These are phyloP conservation scores for Anolis apletophallus DNA, from an alignment of 2,797 vertebrate species.

Conservation along the genomic window DNA sequence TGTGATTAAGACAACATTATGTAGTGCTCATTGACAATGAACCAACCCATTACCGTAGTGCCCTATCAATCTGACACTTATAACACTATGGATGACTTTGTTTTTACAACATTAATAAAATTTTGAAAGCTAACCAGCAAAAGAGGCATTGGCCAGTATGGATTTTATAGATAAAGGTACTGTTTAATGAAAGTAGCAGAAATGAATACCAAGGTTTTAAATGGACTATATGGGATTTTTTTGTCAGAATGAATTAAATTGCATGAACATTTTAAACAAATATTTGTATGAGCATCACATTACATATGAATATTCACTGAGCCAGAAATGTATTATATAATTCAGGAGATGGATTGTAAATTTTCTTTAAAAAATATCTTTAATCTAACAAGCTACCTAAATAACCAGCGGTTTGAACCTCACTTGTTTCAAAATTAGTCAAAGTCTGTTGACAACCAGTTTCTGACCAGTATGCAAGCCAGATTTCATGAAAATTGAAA, in stretches of 20 bases:
- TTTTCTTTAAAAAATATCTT: no score
- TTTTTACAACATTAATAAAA: slow-evolving; percentile 42
- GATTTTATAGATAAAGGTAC: slow-evolving; percentile 1
- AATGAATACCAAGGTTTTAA: not conserved
- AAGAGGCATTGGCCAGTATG: slow-evolving; percentile 14
- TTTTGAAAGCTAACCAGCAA: slow-evolving; percentile 29
- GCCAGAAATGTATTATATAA: not conserved
- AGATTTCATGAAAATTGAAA: no score
- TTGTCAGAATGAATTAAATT: not conserved
- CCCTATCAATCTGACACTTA: slow-evolving; percentile 24
- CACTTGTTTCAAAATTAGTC: no score
- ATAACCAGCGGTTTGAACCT: no score
- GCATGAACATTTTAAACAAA: not conserved
- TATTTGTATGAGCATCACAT: not conserved
- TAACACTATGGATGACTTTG: slow-evolving; percentile 42
- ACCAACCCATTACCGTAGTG: slow-evolving; percentile 44
- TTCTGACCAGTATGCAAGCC: no score
- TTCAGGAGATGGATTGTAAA: not conserved
- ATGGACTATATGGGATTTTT: not conserved
- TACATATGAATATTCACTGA: not conserved
- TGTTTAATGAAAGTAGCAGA: slow-evolving; percentile 20
- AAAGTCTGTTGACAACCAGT: no score
- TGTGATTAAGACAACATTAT: slow-evolving; percentile 49
- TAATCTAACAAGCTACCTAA: not conserved
- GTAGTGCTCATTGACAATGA: slow-evolving; percentile 50